These are phyloP conservation scores for Malurus cyaneus DNA, from an alignment of 2,113 vertebrate species.

Conservation along the genomic window DNA sequence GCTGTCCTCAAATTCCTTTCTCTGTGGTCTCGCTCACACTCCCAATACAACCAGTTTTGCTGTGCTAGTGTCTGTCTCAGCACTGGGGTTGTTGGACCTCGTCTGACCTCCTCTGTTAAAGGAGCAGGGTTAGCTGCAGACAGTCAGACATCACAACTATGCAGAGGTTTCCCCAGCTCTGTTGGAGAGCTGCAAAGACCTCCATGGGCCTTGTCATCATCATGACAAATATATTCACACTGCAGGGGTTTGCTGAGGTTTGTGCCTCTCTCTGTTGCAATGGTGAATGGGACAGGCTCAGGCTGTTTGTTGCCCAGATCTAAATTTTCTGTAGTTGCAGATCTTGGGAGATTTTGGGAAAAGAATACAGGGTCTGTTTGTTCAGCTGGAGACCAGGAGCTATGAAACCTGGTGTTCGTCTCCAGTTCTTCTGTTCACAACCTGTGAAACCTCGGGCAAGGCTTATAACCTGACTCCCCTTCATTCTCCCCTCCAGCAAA, in stretches of 20 bases:
- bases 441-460: slow-evolving; percentile 8
- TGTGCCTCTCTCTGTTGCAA: neutral
- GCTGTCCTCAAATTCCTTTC: slow-evolving; percentile 50
- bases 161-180: slow-evolving; percentile 24
- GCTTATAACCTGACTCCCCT: slow-evolving; percentile 35
- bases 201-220: neutral
- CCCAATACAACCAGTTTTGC: slow-evolving; percentile 37
- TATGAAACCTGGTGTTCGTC: neutral
- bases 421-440: slow-evolving; percentile 27
- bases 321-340: neutral
- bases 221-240: neutral
- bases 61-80: slow-evolving; percentile 47
- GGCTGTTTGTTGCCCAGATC: neutral
- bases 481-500: slow-evolving; percentile 36
- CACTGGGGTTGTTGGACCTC: neutral
- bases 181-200: neutral
- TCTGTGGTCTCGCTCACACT: slow-evolving; percentile 46
- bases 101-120: slow-evolving; percentile 37
- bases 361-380: neutral
- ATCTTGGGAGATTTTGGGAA: neutral
- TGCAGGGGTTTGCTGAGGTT: slow-evolving; percentile 1
- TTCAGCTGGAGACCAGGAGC: neutral
- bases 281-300: neutral
- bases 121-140: slow-evolving; percentile 48
- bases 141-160: slow-evolving; percentile 43